These are phyloP conservation scores for Rapana venosa DNA, from an alignment of 2,888 invertebrate species.

Conservation along the genomic window DNA sequence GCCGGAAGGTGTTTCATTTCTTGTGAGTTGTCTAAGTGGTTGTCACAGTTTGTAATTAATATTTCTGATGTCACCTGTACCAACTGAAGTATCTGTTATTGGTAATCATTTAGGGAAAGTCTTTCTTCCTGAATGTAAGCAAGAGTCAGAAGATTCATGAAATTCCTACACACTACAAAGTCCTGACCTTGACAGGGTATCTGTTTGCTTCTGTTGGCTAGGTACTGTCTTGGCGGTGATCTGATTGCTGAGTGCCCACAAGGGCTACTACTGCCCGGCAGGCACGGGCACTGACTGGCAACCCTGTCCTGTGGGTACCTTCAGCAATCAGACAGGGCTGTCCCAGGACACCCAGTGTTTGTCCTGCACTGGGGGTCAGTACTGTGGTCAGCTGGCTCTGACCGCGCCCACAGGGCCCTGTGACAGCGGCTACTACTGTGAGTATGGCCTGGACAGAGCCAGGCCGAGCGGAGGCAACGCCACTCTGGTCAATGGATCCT, in stretches of 20 bases:
- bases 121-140: too few relatives aligned
- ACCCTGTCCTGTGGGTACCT: slow-evolving; percentile 73
- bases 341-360: slow-evolving; percentile 64
- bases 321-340: slow-evolving; percentile 73
- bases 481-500: slow-evolving; percentile 56
- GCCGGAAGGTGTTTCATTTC: too few relatives aligned
- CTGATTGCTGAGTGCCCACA: slow-evolving; percentile 66
- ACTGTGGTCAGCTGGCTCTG: slow-evolving; percentile 65
- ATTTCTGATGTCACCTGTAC: too few relatives aligned
- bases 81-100: too few relatives aligned
- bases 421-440: slow-evolving; percentile 73
- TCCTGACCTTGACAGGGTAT: too few relatives aligned
- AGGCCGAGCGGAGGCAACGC: slow-evolving; percentile 62
- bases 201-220: slow-evolving; percentile 43
- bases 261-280: slow-evolving; percentile 74
- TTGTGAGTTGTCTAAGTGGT: too few relatives aligned
- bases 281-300: slow-evolving; percentile 74
- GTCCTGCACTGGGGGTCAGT: slow-evolving; percentile 72
- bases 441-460: slow-evolving; percentile 71
- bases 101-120: too few relatives aligned
- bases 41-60: too few relatives aligned
- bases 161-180: too few relatives aligned
- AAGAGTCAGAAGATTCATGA: too few relatives aligned
- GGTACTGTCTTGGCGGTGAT: slow-evolving; percentile 73
- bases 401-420: slow-evolving; percentile 65